phyloP scores from a whole-genome alignment of 2,113 vertebrate genomes.

The Entomyzon cyanotis region DNA sequence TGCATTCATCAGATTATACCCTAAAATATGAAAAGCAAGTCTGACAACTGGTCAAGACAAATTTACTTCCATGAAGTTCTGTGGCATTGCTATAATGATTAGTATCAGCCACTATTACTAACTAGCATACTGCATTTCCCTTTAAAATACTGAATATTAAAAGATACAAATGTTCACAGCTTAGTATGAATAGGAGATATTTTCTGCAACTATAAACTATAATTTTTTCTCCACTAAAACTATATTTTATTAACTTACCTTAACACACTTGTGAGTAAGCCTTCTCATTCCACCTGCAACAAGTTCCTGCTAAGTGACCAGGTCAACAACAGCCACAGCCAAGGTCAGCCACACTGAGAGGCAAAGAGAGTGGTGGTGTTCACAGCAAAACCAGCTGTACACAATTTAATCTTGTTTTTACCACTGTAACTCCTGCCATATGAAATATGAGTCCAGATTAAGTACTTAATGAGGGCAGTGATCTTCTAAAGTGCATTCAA shows the following conservation, averaged over 20 bases:
- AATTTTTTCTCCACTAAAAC: background rate
- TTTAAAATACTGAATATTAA: background rate
- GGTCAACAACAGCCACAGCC: background rate
- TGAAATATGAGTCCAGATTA: background rate
- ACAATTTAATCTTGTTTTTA: background rate
- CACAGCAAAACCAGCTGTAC: background rate
- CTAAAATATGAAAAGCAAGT: background rate
- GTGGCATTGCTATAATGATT: background rate
- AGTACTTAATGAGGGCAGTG: background rate
- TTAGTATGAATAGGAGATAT: background rate
- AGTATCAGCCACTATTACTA: background rate
- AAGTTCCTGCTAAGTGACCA: background rate
- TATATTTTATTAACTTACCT: background rate
- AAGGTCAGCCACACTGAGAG: background rate
- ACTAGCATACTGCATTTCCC: background rate
- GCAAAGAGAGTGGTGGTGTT: background rate
- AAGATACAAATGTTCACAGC: background rate
- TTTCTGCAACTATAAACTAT: background rate
- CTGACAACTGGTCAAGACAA: background rate
- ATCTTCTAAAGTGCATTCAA: background rate
- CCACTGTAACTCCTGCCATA: background rate
- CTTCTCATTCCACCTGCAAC: background rate
- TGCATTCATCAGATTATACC: background rate
- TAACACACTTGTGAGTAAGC: background rate
- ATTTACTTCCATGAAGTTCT: background rate